phyloP scores from a whole-genome alignment of 2,113 vertebrate genomes.

The Crotalus tigris region DNA sequence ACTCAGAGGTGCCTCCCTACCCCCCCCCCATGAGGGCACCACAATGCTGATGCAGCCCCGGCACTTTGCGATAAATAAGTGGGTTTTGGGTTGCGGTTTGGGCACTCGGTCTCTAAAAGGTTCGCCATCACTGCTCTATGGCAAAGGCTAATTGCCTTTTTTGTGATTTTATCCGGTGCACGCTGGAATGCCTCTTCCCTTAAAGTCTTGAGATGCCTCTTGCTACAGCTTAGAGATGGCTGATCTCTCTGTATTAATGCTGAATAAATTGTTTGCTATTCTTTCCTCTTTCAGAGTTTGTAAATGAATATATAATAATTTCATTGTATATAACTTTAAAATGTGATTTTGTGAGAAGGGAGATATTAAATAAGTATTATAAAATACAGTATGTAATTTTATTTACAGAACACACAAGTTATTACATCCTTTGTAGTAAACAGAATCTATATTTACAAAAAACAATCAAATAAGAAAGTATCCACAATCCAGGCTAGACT shows the following conservation, averaged over 20 bases:
- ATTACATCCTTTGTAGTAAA: not conserved
- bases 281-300: not conserved
- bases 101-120: no score
- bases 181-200: not conserved
- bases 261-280: not conserved
- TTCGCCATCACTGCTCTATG: not conserved
- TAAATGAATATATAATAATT: not conserved
- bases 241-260: not conserved
- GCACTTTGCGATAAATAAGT: no score
- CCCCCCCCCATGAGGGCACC: no score
- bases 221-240: not conserved
- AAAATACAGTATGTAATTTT: not conserved
- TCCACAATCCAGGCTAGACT: not conserved
- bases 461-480: not conserved
- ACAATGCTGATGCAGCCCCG: no score
- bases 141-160: not conserved
- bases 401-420: not conserved
- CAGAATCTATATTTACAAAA: slow-evolving; percentile 14
- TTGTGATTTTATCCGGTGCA: not conserved
- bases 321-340: not conserved
- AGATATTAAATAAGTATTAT: not conserved
- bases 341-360: no score
- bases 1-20: no score
- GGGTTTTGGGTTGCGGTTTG: no score
- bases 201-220: not conserved